Evolutionary conservation across 1,140 invertebrate species (phyloP), one percentile per base, ranked within the genome.

Genomic region (Chlorops oryzae): DNA sequence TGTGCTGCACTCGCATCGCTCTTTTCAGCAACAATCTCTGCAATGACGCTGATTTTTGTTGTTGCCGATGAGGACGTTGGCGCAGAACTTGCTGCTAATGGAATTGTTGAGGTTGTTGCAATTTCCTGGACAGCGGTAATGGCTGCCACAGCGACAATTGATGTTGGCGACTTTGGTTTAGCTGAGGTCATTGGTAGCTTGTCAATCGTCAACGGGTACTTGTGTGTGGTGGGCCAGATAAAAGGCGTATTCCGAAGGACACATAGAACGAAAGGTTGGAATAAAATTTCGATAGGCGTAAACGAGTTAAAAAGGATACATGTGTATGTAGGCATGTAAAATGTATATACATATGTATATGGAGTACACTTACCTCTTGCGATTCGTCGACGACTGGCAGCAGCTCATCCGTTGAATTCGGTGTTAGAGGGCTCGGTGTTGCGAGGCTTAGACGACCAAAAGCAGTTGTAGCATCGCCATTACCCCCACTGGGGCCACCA

Each of bases 381-480:
- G 81, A 81, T 71, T 88, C 85, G 65, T 83, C 83, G 43, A 87
- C 79, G 50, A 84, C 80, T 20, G 85, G 85, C 54, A 84, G 74
- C 57, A 88, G 77, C 64, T 87, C 85, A 67, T 88, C 86, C 39
- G 84, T 85, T 32, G 86, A 88, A 67, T 84, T 83, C 5, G 83
- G 83, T 28, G 83, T 84, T 52, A 84, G 77, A 2, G 85, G 85
- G 63, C 85, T 87, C 2, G 85, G 84, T 25, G 82, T 85, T 13
- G 84, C 81, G 59, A 72, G 64, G 28, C 56, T 69, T 2, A 67
- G 58, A 20, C 65, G 63, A 53, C 65, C 55, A 32, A 63, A 47
- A 20, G 65, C 62, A 45, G 20, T 49, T 18, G 49, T 6, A 5
- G 40, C 46, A 35, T 28, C 27, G 13, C 41, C 47, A 37, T 52